Percentiles rank a stretch among this genome's conserved stretches.
phyloP scores from a whole-genome alignment of 1,140 invertebrate species.

The Bombus impatiens region DNA sequence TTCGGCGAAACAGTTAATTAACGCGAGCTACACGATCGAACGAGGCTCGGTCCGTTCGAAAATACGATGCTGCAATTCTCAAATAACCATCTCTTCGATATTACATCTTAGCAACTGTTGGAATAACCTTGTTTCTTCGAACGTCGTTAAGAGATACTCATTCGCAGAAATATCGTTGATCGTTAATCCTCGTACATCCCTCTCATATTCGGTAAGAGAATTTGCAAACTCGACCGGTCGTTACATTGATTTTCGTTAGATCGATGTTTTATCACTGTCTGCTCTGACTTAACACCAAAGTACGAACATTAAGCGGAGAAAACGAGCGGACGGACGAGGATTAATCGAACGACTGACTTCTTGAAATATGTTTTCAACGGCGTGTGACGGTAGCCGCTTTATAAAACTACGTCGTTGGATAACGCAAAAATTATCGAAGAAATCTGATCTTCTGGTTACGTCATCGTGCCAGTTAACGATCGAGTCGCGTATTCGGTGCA shows the following conservation, averaged over 20 bases:
- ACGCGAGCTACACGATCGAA: not conserved
- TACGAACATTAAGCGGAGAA: not conserved
- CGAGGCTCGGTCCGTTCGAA: not conserved
- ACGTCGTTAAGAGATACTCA: not conserved
- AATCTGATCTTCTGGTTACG: not conserved
- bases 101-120: too few relatives aligned
- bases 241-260: too few relatives aligned
- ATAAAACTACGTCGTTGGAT: not conserved
- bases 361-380: not conserved
- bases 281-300: too few relatives aligned
- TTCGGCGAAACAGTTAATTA: not conserved
- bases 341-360: not conserved
- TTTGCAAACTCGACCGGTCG: not conserved
- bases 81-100: not conserved
- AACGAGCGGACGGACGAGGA: not conserved
- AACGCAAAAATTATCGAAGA: not conserved
- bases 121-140: too few relatives aligned
- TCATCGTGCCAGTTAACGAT: slow-evolving; percentile 2
- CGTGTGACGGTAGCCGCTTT: not conserved
- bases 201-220: not conserved
- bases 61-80: not conserved
- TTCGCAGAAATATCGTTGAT: not conserved
- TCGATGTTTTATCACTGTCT: too few relatives aligned
- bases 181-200: not conserved
- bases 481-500: not conserved